Evolutionary conservation across 1,140 invertebrate genomes (phyloP), one percentile per base, ranked within the genome.

Genomic region (Galleria mellonella): DNA sequence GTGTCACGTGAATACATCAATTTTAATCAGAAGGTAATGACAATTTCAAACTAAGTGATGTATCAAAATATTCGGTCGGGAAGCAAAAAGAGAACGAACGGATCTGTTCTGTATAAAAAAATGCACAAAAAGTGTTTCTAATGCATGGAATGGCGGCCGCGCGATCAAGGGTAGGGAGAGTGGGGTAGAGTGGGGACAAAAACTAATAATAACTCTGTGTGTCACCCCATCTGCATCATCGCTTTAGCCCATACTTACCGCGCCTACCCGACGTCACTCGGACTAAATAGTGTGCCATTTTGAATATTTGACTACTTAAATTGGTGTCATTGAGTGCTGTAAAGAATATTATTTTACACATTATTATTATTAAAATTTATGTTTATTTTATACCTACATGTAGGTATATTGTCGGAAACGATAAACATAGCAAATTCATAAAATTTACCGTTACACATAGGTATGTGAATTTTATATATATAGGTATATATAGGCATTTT

Each of bases 161-260:
- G 47, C 43, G 45, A 43, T 59, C 56, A 17, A 13, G 35, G 35
- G 11, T 15, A 48, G 57, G 56, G 62, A 68, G 62, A 62, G 65
- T 33, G 46, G 45, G 32, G 46, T 39, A 45, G 59, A 72, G 73
- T 66, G 72, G 75, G 75, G 67, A 72, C 68, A 77, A 81, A 83
- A 83, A 84, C 81, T 84, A 84, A 84, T 83, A 84, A 84, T 84
- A 84, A 79, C 81, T 70, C 63, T 50, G 51, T 72, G 70, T 76
- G 74, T 78, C 75, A 81, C 77, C 73, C 77, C 71, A 81, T 23
- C 17, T 23, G 17, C 17, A 23, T 78, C 72, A 77, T 61, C 46
- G 59, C 62, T 53, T 41, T 42, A 54, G 72, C 57, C 68, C 65
- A 67, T 47, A 56, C 53, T 52, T 39, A 61, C 63, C 64, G 65